Base-by-base conservation (phyloP, 2,797 vertebrate genomes). In the Oceanodroma leucorhoa region DNA sequence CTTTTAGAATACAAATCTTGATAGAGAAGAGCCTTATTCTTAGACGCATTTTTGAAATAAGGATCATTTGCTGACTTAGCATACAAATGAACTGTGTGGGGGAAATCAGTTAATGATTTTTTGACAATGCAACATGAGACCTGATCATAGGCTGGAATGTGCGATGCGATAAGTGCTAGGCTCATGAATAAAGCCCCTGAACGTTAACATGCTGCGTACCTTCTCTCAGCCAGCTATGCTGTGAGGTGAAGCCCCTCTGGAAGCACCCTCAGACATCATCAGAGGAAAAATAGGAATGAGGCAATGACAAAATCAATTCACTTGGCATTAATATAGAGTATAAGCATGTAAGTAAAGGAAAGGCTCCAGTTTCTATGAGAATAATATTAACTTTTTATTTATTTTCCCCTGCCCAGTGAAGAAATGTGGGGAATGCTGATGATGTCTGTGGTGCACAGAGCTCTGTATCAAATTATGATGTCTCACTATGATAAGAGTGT, bases 171-270 rank as follows among this genome's bases (percentile, higher is more conserved):
- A 41, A 38, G n/a, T 77, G 5, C 6, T 29, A 29, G 9, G 5
- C 23, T 89, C 58, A 50, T 30, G 12, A 80, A 55, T 64, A 45
- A 43, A 60, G 9, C 4, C 32, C 21, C 48, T 82, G 26, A 50
- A 57, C 0, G 0, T 12, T 29, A 41, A 7, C 10, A 26, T 24
- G 24, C 9, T 83, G 60, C 1, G 0, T 36, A 6, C 18, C 32
- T 87, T 45, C 13, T 48, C 40, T 73, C 70, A 89, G 21, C 3
- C 41, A 77, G 11, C n/a, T 65, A 2, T 14, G 10, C 29, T 48
- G 3, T 38, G 51, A 61, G 18, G 9, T 79, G 53, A 92, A 89
- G 27, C 10, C 19, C 62, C n/a, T 86, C 27, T 36, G 40, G 32
- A 84, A 89, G 38, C 10, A 27, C 8, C 38, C 40, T 87, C 5